Evolutionary conservation across 2,888 invertebrate species (phyloP), one percentile per base, ranked within the genome.

Genomic region (Prosapia bicincta): DNA sequence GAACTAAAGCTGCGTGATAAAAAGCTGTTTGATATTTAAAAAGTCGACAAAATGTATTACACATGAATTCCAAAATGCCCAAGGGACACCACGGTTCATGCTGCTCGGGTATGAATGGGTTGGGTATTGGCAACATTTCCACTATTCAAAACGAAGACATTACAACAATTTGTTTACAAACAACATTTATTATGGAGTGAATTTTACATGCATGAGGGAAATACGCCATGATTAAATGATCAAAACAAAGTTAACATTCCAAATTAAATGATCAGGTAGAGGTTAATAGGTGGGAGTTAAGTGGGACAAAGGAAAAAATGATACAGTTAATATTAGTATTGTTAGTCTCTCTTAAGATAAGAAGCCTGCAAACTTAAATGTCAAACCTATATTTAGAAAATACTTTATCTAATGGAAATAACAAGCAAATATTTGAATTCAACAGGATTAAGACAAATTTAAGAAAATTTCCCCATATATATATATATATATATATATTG

Each of bases 81-180:
- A 93, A 90, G 86, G 93, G 93, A 88, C 94, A 94, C 91, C 93
- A 93, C 87, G 93, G 92, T 88, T 94, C 94, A 89, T 94, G 94
- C 91, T 94, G 93, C 88, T 92, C 92, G 85, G 94, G 93, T 88
- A 93, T 92, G 86, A 92, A 90, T 85, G 94, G 93, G 87, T 94
- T 92, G 86, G 93, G 93, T 87, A 93, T 89, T 86, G 93, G 94
- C 89, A 94, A 79, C 80, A 83, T 80, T 80, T 82, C 81, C 72
- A 81, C 82, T 82, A 65, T 20, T 20, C 0, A 54, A 54, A 71
- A 78, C 75, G 77, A 43, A 77, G 71, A 75, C 70, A 30, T 66
- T 69, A 78, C 38, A 76, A 78, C 15, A 38, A 71, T 28, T 71
- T 77, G 43, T 76, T 75, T 65, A 73, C 73, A 77, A 76, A 73